Percentiles rank a stretch among this genome's conserved stretches.
Conservation (phyloP, 2,797 vertebrate genomes). For the Rhinoraja longicauda region DNA sequence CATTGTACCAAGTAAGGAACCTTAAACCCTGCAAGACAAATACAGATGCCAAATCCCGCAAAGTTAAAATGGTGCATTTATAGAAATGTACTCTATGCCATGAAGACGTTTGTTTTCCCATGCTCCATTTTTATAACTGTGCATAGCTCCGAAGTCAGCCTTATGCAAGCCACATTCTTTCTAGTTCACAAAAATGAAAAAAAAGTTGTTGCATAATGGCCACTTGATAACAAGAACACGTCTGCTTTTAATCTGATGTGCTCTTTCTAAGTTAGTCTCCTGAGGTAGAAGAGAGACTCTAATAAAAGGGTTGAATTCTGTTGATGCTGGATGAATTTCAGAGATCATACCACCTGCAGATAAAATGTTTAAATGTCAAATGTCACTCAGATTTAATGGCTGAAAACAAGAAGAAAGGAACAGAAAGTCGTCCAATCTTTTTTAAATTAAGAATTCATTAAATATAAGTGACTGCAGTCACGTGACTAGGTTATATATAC, state of each 20-base stretch:
- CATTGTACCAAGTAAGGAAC: neutral
- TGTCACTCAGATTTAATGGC: neutral
- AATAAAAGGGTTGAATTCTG: neutral
- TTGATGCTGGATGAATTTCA: constrained; percentile 29
- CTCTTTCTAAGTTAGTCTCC: constrained; percentile 18
- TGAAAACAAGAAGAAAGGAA: neutral
- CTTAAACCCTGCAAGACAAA: neutral
- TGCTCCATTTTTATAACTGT: neutral
- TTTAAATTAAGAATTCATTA: constrained; percentile 10
- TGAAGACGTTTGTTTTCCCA: neutral
- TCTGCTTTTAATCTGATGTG: constrained; percentile 37
- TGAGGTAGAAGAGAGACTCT: neutral
- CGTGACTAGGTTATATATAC: neutral
- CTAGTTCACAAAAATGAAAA: neutral
- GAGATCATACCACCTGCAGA: constrained; percentile 19
- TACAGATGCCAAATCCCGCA: neutral
- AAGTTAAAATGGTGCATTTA: neutral
- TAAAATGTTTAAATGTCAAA: constrained; percentile 29
- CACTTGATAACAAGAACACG: constrained; percentile 29
- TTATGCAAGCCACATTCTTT: neutral
- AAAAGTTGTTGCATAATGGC: neutral
- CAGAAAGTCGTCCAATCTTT: neutral
- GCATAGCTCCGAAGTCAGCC: neutral
- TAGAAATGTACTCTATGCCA: neutral
- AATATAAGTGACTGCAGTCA: neutral